Percentiles rank a stretch among this genome's conserved stretches.
phyloP scores from a whole-genome alignment of 2,113 vertebrate genomes.

The Pangasianodon hypophthalmus region DNA sequence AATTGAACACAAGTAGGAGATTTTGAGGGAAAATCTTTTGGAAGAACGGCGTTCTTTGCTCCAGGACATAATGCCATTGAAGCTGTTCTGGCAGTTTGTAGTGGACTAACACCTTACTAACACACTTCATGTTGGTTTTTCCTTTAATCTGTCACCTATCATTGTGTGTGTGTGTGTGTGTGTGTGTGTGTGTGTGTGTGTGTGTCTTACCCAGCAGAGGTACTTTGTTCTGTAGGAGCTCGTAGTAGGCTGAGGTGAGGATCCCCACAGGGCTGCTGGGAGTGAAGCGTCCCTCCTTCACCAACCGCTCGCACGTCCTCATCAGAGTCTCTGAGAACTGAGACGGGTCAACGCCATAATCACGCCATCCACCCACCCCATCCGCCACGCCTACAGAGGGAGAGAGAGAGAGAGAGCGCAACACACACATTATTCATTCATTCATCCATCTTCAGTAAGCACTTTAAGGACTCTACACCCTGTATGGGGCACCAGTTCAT shows the following conservation, averaged over 20 bases:
- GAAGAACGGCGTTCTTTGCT: background rate
- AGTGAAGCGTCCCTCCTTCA: slow-evolving; percentile 94
- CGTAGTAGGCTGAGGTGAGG: slow-evolving; percentile 92
- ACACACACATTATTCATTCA: background rate
- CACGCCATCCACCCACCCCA: slow-evolving; percentile 96
- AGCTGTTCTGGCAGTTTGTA: background rate
- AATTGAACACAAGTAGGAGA: background rate
- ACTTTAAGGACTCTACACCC: background rate
- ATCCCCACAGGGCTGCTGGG: slow-evolving; percentile 93
- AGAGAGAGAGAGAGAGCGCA: background rate
- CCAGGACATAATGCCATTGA: background rate
- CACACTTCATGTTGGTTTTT: background rate
- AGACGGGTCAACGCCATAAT: slow-evolving; percentile 97
- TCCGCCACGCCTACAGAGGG: slow-evolving; percentile 87
- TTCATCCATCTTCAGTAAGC: background rate
- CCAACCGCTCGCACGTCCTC: slow-evolving; percentile 93
- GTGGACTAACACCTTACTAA: background rate
- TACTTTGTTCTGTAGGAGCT: slow-evolving; percentile 98
- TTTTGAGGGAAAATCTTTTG: background rate
- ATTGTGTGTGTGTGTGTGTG: background rate
- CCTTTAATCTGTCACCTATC: background rate
- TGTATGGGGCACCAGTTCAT: too few species aligned
- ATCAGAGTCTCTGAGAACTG: slow-evolving; percentile 98
- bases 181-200: background rate
- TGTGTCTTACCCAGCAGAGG: slow-evolving; percentile 89